Evolutionary conservation across 2,888 invertebrate species (phyloP).

Genomic region (Poecilobothrus nobilitatus): DNA sequence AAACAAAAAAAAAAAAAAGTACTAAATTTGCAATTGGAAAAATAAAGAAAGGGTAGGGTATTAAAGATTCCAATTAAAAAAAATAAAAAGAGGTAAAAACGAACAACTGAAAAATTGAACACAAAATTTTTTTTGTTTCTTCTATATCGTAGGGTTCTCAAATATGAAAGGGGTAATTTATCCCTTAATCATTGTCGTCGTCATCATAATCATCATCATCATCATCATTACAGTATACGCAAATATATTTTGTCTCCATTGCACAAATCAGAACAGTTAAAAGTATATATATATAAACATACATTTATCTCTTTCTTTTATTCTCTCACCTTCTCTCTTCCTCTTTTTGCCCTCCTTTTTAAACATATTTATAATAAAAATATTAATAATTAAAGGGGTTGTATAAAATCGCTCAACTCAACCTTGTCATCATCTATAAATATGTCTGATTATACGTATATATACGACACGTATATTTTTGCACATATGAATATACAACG

Average conservation of each 20-base stretch:
- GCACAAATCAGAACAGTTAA: neutral
- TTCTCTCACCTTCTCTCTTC: too few species aligned
- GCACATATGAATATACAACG: neutral
- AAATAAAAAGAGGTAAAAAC: too few species aligned
- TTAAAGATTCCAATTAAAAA: too few species aligned
- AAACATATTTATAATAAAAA: neutral
- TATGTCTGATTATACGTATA: neutral
- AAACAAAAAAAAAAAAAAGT: too few species aligned
- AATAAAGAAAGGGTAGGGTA: neutral
- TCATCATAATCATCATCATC: neutral
- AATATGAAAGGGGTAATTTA: neutral
- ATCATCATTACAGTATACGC: too few species aligned
- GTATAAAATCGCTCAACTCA: neutral
- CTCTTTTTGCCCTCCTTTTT: too few species aligned
- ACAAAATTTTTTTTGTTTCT: too few species aligned
- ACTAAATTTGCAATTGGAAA: neutral
- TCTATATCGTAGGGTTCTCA: neutral
- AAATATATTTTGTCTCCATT: neutral
- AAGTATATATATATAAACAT: too few species aligned
- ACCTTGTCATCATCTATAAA: neutral
- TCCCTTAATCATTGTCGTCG: neutral
- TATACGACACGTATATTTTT: too few species aligned
- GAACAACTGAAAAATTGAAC: too few species aligned
- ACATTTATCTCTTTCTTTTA: too few species aligned
- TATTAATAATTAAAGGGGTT: neutral